Conservation (phyloP, 2,113 vertebrate species). For the Leucoraja erinaceus region DNA sequence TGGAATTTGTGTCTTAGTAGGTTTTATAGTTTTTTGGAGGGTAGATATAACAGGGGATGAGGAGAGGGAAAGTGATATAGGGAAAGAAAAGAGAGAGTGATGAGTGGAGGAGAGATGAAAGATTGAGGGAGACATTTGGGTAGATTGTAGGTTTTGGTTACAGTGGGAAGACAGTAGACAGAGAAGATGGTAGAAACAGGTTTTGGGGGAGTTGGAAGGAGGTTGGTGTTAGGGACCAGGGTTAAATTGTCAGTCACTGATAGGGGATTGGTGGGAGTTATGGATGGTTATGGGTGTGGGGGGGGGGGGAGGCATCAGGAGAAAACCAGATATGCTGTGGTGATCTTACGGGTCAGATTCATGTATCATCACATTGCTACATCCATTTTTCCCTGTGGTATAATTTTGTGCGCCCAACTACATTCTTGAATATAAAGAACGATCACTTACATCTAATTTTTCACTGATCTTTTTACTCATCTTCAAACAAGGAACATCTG, state of each 20-base stretch:
- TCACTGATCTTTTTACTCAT: constrained; percentile 37
- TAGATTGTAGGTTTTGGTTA: neutral
- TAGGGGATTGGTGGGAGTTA: neutral
- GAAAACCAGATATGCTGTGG: neutral
- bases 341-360: neutral
- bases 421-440: neutral
- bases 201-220: neutral
- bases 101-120: no score
- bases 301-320: no score
- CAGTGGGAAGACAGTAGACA: neutral
- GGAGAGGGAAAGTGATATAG: no score
- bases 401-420: neutral
- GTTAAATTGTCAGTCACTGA: neutral
- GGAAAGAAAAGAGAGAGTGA: no score
- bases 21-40: neutral
- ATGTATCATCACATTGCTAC: neutral
- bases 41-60: neutral
- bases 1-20: no score
- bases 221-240: neutral
- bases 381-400: neutral
- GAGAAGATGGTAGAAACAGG: neutral
- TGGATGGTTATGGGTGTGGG: no score
- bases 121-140: no score
- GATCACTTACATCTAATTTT: constrained; percentile 31
- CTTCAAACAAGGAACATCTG: constrained; percentile 27